Base-by-base conservation (phyloP, 1,140 invertebrate species). In the Ptiloglossa arizonensis region DNA sequence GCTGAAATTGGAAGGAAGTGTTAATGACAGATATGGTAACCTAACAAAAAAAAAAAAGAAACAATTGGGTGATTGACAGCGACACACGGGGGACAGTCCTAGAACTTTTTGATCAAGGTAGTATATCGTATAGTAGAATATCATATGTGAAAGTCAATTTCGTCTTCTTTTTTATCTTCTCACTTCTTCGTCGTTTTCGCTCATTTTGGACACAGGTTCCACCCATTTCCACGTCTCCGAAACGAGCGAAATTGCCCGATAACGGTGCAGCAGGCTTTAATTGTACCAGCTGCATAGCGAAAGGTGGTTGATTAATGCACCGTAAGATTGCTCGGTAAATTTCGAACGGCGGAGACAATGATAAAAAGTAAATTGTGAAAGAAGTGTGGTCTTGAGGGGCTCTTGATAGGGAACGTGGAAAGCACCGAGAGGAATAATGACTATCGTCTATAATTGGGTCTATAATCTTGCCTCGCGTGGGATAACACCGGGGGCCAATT, bases 181-280 rank as follows among this genome's bases (percentile, higher is more conserved):
- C 24, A 15, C 52, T 22, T 0, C 22, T 29, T 56, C 11, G 24
- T 15, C 52, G 22, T 56, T 29, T 29, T 56, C 52, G 24, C 52
- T 35, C 2, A 27, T 41, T 69, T 44, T 35, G 8, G 17, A 15
- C 11, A 13, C 24, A 13, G 4, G 19, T 46, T 15, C 54, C 54
- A 57, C 24, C 38, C 22, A 57, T 70, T 70, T 44, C 54, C 50
- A n/a, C n/a, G n/a, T n/a, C n/a, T 54, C 38, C 38, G 52, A 57
- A 22, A 17, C 38, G 52, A 46, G 41, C 38, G 27, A 70, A 56
- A 69, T 69, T 41, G 50, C 35, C 22, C 32, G 38, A 44, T 57
- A 44, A 57, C 54, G 19, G 19, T 15, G 54, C 32, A n/a, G 38
- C 52, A 22, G 22, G 66, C 29, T 41, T 54, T 56, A 11, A 41